Conservation (phyloP, 2,113 vertebrate species). For the Tetrao urogallus region DNA sequence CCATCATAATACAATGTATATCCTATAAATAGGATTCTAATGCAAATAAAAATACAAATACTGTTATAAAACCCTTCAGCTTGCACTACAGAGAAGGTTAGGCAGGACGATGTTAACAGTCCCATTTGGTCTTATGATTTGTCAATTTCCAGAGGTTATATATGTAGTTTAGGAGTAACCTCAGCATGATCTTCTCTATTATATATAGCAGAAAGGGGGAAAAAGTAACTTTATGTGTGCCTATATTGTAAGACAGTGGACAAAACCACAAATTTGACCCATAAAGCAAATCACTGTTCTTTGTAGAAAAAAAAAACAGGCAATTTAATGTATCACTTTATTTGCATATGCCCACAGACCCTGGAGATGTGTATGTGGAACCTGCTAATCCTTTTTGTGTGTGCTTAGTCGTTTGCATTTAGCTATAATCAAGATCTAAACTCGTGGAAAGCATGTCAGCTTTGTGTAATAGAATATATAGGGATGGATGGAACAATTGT, state of each 20-base stretch:
- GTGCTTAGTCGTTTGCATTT: not conserved
- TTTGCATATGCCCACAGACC: not conserved
- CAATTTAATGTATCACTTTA: not conserved
- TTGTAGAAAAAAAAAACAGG: not conserved
- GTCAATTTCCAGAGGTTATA: slow-evolving; percentile 67
- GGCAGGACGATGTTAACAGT: slow-evolving; percentile 61
- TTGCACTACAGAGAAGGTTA: slow-evolving; percentile 59
- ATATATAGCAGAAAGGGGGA: slow-evolving; percentile 55
- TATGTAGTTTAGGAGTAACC: slow-evolving; percentile 57
- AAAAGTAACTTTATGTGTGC: slow-evolving; percentile 30
- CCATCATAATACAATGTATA: slow-evolving; percentile 46
- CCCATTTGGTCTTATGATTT: slow-evolving; percentile 61
- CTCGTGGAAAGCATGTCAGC: not conserved
- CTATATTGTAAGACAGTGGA: slow-evolving; percentile 7
- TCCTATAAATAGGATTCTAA: slow-evolving; percentile 56
- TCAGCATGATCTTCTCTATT: slow-evolving; percentile 66
- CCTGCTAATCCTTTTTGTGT: not conserved
- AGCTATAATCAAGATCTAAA: not conserved
- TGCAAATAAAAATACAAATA: slow-evolving; percentile 60
- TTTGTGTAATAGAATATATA: not conserved
- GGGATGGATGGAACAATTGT: not conserved
- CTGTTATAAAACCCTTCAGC: slow-evolving; percentile 59
- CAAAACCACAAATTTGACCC: slow-evolving; percentile 13
- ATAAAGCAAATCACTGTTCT: not conserved
- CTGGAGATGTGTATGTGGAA: not conserved